Evolutionary conservation across 2,797 vertebrate species (phyloP).

Genomic region (Neopelma chrysocephalum): DNA sequence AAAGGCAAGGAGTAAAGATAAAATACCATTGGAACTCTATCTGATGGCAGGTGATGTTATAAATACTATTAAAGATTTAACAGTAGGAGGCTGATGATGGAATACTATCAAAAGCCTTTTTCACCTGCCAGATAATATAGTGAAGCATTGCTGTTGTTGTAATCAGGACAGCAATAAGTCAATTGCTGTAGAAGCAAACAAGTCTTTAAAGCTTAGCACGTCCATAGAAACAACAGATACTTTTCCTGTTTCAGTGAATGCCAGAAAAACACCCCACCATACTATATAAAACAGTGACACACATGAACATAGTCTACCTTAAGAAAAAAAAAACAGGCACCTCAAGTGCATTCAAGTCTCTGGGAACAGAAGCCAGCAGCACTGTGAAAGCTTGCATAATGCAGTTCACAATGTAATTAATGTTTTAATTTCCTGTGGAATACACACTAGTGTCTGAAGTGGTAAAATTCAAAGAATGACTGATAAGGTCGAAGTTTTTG

Average conservation of each 20-base stretch:
- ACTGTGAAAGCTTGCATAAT: neutral
- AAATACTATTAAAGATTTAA: slow-evolving; percentile 64
- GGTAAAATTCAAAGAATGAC: neutral
- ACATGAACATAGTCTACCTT: neutral
- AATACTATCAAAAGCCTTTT: neutral
- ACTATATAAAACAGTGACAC: neutral
- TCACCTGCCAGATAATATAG: neutral
- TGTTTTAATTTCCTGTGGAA: neutral
- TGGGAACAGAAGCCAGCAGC: neutral
- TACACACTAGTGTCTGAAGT: neutral
- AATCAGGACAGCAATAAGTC: neutral
- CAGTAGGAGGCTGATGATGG: neutral
- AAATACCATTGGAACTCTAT: slow-evolving; percentile 29
- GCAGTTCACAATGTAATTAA: neutral
- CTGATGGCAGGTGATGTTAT: slow-evolving; percentile 49
- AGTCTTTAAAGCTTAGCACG: neutral
- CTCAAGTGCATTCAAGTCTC: neutral
- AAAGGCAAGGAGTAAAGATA: slow-evolving; percentile 34
- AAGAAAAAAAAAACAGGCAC: neutral
- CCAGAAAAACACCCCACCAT: neutral
- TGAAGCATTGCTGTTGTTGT: neutral
- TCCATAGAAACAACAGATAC: neutral
- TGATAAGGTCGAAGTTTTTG: neutral
- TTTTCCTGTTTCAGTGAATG: neutral
- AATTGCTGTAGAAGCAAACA: neutral